Conservation (phyloP, 1,140 invertebrate genomes). For the Ceratoteleas bidentatus region DNA sequence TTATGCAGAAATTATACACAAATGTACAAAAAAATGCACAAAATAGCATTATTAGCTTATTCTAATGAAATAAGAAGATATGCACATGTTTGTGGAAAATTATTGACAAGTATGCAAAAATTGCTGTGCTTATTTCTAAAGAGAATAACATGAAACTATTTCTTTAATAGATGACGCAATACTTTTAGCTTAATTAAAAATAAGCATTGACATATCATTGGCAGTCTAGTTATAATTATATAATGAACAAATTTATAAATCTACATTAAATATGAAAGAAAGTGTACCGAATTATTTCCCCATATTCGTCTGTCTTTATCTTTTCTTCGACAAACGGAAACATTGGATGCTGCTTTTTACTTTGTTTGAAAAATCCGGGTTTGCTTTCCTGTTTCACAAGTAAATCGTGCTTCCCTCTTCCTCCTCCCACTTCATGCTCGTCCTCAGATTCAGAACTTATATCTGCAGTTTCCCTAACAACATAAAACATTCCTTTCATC, state of each 20-base stretch:
- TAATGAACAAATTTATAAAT: not conserved
- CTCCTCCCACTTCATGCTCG: conserved; percentile 90
- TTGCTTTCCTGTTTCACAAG: conserved; percentile 91
- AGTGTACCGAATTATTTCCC: conserved; percentile 90
- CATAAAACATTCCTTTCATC: too few relatives aligned
- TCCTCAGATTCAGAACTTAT: conserved; percentile 92
- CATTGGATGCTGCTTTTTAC: conserved; percentile 97
- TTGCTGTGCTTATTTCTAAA: too few relatives aligned
- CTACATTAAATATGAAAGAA: not conserved
- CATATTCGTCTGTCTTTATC: conserved; percentile 96
- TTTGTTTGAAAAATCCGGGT: conserved; percentile 94
- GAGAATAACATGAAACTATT: too few relatives aligned
- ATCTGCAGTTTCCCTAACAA: conserved; percentile 84
- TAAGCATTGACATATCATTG: too few relatives aligned
- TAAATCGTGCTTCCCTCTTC: conserved; percentile 92
- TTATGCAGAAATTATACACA: too few relatives aligned
- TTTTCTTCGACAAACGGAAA: conserved; percentile 97
- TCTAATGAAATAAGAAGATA: too few relatives aligned
- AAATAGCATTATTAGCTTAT: too few relatives aligned
- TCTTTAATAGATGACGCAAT: too few relatives aligned
- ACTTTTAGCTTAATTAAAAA: too few relatives aligned
- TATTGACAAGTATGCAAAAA: too few relatives aligned
- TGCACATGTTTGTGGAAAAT: too few relatives aligned
- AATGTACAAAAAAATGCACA: conserved; percentile 37
- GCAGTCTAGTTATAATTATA: too few relatives aligned